Percentiles rank a stretch among this genome's conserved stretches.
Conservation (phyloP, 2,113 vertebrate species). For the Anoplopoma fimbria region DNA sequence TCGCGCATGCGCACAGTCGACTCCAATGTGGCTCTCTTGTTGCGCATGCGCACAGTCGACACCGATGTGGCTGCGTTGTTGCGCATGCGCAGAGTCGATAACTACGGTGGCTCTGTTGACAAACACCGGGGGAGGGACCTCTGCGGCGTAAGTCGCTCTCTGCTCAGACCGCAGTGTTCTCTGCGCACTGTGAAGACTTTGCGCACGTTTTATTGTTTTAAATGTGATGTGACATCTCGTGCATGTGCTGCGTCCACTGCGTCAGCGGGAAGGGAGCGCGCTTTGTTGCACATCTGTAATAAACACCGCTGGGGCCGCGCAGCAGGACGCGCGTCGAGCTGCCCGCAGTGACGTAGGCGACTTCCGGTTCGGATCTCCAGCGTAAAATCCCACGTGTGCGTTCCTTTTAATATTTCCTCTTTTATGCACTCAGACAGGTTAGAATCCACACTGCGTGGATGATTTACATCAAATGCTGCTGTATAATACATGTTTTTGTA, state of each 20-base stretch:
- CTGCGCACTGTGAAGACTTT: neutral
- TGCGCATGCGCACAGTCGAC: conserved; percentile 56
- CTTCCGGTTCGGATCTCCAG: conserved; percentile 24
- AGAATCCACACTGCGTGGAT: fast-evolving
- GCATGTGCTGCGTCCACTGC: fast-evolving
- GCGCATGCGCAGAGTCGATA: conserved; percentile 55
- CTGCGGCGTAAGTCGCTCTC: conserved; percentile 76
- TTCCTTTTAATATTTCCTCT: fast-evolving
- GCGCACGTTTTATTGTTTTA: fast-evolving
- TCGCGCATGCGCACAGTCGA: conserved; percentile 60
- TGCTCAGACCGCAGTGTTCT: conserved; percentile 45
- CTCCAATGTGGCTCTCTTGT: neutral
- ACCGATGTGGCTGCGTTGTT: no score
- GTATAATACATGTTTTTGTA: no score
- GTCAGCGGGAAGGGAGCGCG: neutral
- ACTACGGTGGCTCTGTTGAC: conserved; percentile 62
- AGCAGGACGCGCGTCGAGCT: neutral
- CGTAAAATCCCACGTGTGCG: neutral
- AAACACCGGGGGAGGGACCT: conserved; percentile 74
- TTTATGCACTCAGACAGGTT: fast-evolving
- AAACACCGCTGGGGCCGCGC: conserved; percentile 64
- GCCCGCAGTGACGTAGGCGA: fast-evolving
- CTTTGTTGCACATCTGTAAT: conserved; percentile 68
- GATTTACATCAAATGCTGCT: fast-evolving
- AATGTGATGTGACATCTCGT: neutral